phyloP scores from a whole-genome alignment of 2,797 vertebrate genomes.

The Erethizon dorsatum region DNA sequence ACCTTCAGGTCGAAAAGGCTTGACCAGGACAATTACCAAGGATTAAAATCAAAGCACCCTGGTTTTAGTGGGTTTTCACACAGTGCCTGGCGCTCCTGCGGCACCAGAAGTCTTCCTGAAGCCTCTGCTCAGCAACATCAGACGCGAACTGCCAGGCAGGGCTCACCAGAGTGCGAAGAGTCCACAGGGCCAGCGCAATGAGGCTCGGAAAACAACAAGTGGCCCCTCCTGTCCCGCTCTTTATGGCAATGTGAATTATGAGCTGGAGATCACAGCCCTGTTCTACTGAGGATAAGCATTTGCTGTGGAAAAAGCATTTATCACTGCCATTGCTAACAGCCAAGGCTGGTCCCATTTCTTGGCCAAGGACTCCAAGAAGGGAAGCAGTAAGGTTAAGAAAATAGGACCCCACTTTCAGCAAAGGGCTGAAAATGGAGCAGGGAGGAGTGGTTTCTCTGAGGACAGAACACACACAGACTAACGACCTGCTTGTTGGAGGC shows the following conservation, averaged over 20 bases:
- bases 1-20: slow-evolving; percentile 72
- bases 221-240: neutral
- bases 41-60: neutral
- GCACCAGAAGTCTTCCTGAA: neutral
- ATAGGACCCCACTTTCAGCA: neutral
- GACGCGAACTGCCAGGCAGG: accelerated
- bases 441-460: neutral
- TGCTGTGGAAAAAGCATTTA: slow-evolving; percentile 7
- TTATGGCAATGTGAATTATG: neutral
- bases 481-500: neutral
- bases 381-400: neutral
- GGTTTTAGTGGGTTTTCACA: neutral
- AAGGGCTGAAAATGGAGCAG: neutral
- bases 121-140: no score
- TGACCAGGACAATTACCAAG: neutral
- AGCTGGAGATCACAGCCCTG: neutral
- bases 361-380: slow-evolving; percentile 51
- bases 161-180: accelerated
- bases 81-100: no score
- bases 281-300: neutral
- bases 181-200: accelerated
- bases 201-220: no score
- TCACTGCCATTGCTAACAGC: neutral
- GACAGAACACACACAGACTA: neutral
- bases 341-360: neutral